Base-by-base conservation (phyloP, 2,797 vertebrate genomes). In the Cercopithecus mitis region DNA sequence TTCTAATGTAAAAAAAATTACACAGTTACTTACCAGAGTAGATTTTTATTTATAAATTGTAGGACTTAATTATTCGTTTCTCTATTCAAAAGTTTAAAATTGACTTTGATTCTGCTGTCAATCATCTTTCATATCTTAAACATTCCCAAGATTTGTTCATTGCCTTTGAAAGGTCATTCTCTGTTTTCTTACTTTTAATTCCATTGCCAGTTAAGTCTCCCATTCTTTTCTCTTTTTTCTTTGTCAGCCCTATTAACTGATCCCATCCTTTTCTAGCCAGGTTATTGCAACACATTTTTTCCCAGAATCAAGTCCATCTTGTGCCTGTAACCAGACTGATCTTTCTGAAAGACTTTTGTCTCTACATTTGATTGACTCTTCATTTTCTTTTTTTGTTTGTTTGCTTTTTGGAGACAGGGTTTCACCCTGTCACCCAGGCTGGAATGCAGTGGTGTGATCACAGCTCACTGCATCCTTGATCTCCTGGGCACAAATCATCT, bases 41-140 rank as follows among this genome's bases (percentile, higher is more conserved):
- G 85, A 73, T 90, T 91, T 79, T 91, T 93, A 83, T 43, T 83
- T 88, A 83, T 36, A 61, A 91, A 22, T 88, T 79, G 0, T 81
- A 61, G 4, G n/a, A 36, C 22, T 84, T 88, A 84, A 57, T 79
- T 87, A 84, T 84, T 82, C 33, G 75, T 52, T 36, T 90, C 43
- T 50, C 47, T 72, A 2, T 75, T 95, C 14, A 67, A 4, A 91
- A 81, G 57, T 95, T 95, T 80, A 92, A 88, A 91, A 75, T 89
- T 85, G 12, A 82, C n/a, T 47, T 93, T 61, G 20, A 72, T 81
- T 96, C 55, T 90, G n/a, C 24, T 79, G 30, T 85, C 45, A 70
- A 41, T 87, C 25, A 70, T 73, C 22, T 15, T 96, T 61, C 25
- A 19, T 55, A 22, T 86, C 76, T 41, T 94, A 47, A 82, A 94